Evolutionary conservation across 2,888 invertebrate species (phyloP).

Genomic region (Tinea trinotella): DNA sequence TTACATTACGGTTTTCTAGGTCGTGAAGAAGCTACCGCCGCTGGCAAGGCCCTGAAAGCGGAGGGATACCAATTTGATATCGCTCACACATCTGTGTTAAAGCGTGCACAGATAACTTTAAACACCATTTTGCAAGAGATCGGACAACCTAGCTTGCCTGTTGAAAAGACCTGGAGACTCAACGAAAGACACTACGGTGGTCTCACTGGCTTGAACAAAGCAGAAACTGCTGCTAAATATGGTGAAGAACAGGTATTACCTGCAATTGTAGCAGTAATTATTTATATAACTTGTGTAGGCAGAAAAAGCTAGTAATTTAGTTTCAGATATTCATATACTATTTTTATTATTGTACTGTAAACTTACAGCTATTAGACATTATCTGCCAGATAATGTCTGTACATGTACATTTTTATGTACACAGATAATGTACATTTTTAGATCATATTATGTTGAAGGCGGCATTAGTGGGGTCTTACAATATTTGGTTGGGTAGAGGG

Average conservation of each 20-base stretch:
- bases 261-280: no score
- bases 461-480: no score
- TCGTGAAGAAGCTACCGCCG: constrained; percentile 76
- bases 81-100: constrained; percentile 85
- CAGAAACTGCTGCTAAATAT: constrained; percentile 87
- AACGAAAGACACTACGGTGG: constrained; percentile 93
- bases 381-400: no score
- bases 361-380: no score
- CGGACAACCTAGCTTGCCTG: constrained; percentile 76
- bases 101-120: constrained; percentile 83
- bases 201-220: constrained; percentile 87
- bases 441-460: no score
- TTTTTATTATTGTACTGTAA: no score
- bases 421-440: no score
- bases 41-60: constrained; percentile 81
- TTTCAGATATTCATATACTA: no score
- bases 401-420: no score
- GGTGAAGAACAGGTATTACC: constrained; percentile 87
- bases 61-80: constrained; percentile 82
- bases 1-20: constrained; percentile 52
- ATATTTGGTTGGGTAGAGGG: no score
- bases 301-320: no score
- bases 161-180: constrained; percentile 84
- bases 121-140: constrained; percentile 77
- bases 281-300: no score